phyloP scores from a whole-genome alignment of 2,797 vertebrate species.

The Serranus cabrilla region DNA sequence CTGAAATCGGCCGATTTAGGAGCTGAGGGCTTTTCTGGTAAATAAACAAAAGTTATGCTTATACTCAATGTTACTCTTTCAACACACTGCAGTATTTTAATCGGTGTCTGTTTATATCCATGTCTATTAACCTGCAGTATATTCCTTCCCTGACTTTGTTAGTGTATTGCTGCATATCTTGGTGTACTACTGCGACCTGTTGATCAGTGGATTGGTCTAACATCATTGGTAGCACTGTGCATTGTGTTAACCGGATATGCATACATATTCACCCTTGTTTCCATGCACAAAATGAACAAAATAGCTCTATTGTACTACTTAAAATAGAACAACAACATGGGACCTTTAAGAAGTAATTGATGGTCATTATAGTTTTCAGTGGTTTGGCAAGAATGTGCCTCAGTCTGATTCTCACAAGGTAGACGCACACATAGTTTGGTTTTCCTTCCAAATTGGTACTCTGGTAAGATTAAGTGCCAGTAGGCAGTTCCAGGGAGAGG shows the following conservation, averaged over 20 bases:
- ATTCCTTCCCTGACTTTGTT: background rate
- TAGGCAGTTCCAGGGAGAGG: too few species aligned
- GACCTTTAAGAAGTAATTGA: too few species aligned
- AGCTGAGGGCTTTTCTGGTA: too few species aligned
- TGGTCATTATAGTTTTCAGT: background rate
- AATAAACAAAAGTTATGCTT: too few species aligned
- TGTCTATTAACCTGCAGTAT: background rate
- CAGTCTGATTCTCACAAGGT: too few species aligned
- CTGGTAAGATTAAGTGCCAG: too few species aligned
- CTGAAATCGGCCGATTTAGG: too few species aligned
- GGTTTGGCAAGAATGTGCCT: background rate
- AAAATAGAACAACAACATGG: too few species aligned
- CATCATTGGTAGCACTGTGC: background rate
- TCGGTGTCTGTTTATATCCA: background rate
- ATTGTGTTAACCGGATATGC: background rate
- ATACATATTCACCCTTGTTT: too few species aligned
- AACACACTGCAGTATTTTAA: background rate
- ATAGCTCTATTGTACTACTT: too few species aligned
- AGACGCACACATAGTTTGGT: background rate
- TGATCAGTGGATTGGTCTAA: accelerated
- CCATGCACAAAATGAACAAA: background rate
- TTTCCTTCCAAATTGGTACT: background rate
- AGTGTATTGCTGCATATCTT: background rate
- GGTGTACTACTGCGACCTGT: background rate
- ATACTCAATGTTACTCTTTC: background rate